Conservation (phyloP, 2,113 vertebrate genomes). For the Calidris pugnax region DNA sequence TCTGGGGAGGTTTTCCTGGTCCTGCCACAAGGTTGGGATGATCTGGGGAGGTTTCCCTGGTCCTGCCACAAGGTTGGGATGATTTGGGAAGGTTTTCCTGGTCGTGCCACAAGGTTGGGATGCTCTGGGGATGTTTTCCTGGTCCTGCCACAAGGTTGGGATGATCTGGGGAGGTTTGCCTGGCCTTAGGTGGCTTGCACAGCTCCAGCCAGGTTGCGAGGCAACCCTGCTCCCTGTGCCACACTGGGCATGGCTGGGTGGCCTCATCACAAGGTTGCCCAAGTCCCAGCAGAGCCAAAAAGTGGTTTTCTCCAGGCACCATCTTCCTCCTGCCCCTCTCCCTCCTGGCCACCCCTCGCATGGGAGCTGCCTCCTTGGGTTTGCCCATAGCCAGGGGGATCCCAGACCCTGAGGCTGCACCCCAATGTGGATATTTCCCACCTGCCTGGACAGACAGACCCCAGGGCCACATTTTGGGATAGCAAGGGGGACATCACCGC, state of each 20-base stretch:
- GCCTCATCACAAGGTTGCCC: neutral
- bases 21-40: neutral
- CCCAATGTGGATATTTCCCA: neutral
- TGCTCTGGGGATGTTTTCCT: neutral
- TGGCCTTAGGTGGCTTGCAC: neutral
- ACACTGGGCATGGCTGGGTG: neutral
- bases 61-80: too few relatives aligned
- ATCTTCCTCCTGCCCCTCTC: neutral
- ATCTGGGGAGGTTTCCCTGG: neutral
- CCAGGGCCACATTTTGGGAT: neutral
- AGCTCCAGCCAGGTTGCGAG: accelerated
- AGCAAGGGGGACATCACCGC: neutral
- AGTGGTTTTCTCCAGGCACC: neutral
- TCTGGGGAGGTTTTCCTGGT: neutral
- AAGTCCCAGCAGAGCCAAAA: accelerated
- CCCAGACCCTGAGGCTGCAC: neutral
- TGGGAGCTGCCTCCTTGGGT: neutral
- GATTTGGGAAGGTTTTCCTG: neutral
- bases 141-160: neutral
- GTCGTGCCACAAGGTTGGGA: neutral
- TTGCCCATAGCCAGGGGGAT: neutral
- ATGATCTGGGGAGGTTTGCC: too few relatives aligned
- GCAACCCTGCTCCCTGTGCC: neutral
- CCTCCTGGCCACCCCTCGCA: accelerated
- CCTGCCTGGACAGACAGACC: neutral